Percentiles rank a stretch among this genome's conserved stretches.
Conservation (phyloP, 1,140 invertebrate genomes). For the Zaprionus capensis region DNA sequence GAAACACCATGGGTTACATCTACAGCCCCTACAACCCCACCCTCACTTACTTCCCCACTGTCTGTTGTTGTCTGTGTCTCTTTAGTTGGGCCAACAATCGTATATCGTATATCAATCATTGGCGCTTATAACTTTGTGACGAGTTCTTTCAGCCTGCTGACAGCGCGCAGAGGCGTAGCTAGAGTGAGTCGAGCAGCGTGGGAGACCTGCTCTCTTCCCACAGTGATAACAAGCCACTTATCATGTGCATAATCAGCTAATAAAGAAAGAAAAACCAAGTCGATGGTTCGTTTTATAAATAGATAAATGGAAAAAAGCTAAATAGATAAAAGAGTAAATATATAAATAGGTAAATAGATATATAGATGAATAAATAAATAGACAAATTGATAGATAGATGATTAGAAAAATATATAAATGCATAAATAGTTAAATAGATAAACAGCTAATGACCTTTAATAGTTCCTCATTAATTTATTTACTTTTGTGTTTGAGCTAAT, state of each 20-base stretch:
- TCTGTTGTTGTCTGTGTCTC: background rate
- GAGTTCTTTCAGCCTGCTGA: slow-evolving; percentile 1
- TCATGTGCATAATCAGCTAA: background rate
- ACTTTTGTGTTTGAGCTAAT: background rate
- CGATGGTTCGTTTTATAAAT: too few relatives aligned
- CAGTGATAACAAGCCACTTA: background rate
- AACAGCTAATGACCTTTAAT: background rate
- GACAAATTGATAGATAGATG: too few relatives aligned
- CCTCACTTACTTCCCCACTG: background rate
- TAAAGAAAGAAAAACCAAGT: too few relatives aligned
- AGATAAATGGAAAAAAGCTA: too few relatives aligned
- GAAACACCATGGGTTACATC: slow-evolving; percentile 12
- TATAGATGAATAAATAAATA: too few relatives aligned
- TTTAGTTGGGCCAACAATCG: slow-evolving; percentile 8
- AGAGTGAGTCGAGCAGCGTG: background rate
- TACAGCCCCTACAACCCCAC: background rate
- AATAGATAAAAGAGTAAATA: too few relatives aligned
- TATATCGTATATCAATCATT: slow-evolving; percentile 37
- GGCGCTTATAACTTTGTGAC: slow-evolving; percentile 27
- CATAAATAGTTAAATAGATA: too few relatives aligned
- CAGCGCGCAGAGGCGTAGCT: background rate
- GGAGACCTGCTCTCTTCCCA: background rate
- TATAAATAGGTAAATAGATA: too few relatives aligned
- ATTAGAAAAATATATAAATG: too few relatives aligned
- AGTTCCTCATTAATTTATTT: background rate